Base-by-base conservation (phyloP, 2,888 invertebrate species). In the Platycnemis pennipes region DNA sequence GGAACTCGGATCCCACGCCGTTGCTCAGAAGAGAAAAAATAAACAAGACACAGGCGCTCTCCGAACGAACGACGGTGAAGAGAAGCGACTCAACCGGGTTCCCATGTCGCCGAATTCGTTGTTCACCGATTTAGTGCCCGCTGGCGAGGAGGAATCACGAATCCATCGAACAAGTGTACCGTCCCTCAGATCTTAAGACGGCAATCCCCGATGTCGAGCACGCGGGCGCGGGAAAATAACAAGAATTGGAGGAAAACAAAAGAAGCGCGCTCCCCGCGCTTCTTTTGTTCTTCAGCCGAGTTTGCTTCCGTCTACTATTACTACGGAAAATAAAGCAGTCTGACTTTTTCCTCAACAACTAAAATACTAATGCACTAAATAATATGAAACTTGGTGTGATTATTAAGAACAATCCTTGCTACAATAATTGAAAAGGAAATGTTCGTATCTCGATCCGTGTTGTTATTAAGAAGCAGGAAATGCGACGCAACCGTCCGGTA, bases 181-280 rank as follows among this genome's bases (percentile, higher is more conserved):
- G 77, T 77, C 77, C 13, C 77, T 77, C 77, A 77, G 37, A 77
- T 77, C 37, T 77, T 77, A 37, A 77, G 77, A 77, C 63, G n/a
- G n/a, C 49, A 77, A 1, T 37, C 63, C 63, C 19, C 37, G 77
- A 77, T 37, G 37, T 31, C 31, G 77, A 77, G 31, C 77, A 77
- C 37, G 37, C n/a, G 77, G 77, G 16, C 31, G 11, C 11, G 49
- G 49, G 49, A 49, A 49, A 49, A 49, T 49, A 49, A 49, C 19
- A 49, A 49, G 11, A 49, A 49, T 49, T 31, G 31, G 16, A 77
- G 16, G 37, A 31, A 77, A 31, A 77, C 37, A 37, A 16, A 11
- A 2, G 0, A 49, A 49, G 49, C 49, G 13, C 13, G 19, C 49
- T 11, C 49, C 1, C 11, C 1, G 49, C 49, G 49, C 11, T 37